Conservation (phyloP, 2,888 invertebrate species). For the Ligdia adustata region DNA sequence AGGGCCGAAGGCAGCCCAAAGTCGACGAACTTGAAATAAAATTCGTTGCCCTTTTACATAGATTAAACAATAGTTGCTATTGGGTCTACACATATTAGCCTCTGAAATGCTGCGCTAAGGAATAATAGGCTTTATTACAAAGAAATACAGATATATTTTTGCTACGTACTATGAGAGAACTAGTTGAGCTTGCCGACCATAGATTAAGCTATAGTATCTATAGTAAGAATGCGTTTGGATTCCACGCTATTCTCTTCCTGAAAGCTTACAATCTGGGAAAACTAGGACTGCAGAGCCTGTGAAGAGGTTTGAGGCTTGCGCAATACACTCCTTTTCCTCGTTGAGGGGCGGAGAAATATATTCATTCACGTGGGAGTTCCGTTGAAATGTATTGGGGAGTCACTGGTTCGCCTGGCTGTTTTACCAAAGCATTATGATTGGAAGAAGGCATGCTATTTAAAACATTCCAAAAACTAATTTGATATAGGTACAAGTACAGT, state of each 20-base stretch:
- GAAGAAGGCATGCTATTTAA: too few relatives aligned
- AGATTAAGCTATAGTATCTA: conserved; percentile 1
- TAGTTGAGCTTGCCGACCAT: too few relatives aligned
- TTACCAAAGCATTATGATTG: conserved; percentile 58
- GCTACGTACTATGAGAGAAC: too few relatives aligned
- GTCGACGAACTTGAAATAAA: conserved; percentile 34
- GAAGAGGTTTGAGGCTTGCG: conserved; percentile 47
- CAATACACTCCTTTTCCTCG: conserved; percentile 53
- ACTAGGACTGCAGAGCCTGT: conserved; percentile 77
- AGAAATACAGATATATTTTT: too few relatives aligned
- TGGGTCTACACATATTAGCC: background rate
- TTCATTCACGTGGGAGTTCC: conserved; percentile 68
- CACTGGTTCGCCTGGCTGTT: conserved; percentile 51
- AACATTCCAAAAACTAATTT: too few relatives aligned
- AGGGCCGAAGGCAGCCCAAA: conserved; percentile 30
- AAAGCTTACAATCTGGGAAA: conserved; percentile 86
- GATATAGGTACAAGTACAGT: too few relatives aligned
- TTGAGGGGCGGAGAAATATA: conserved; percentile 70
- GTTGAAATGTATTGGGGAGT: conserved; percentile 58
- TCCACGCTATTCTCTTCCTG: conserved; percentile 82
- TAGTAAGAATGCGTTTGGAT: conserved; percentile 46
- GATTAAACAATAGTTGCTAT: conserved; percentile 14
- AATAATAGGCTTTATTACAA: too few relatives aligned
- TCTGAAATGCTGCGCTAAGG: too few relatives aligned
- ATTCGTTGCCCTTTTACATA: conserved; percentile 22